Evolutionary conservation across 2,888 invertebrate species (phyloP), one percentile per base, ranked within the genome.

Genomic region (Argynnis bischoffii): DNA sequence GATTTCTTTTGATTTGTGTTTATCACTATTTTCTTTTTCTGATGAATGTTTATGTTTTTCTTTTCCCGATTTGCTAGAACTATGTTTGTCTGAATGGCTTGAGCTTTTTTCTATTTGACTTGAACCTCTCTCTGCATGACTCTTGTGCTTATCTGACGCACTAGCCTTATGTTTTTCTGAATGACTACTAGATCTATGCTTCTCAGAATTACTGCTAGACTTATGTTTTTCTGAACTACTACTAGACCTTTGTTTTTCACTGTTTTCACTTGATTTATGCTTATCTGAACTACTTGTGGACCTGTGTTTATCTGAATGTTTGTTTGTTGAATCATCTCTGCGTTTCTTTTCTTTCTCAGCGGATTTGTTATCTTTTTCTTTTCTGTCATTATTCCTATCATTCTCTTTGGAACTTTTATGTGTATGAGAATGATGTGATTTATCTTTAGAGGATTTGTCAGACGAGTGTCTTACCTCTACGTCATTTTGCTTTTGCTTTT

Each of bases 141-240:
- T 76, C 57, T 82, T 83, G 57, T 77, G 70, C 68, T 81, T 83
- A 26, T 84, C 79, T 21, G 75, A 67, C 57, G 69, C 63, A 26
- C 82, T 84, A 57, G 79, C 73, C 77, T 84, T 87, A 60, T 80
- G 78, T 76, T 81, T 88, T 16, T 87, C 86, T 64, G 80, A 77
- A 69, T 70, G 79, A 63, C 69, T 85, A 78, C 76, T 72, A 46
- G 73, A 75, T 66, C 74, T 82, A 66, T 84, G 81, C 73, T 77
- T 78, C 35, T 87, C 84, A 48, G 77, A 74, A 67, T 78, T 83
- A 61, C 77, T 75, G 18, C 84, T 84, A 60, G 79, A 74, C 76
- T 82, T 87, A 59, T 81, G 78, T 76, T 81, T 88, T 18, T 88
- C 86, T 63, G 80, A 76, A 69, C 72, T 79, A 56, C 69, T 84